phyloP scores from a whole-genome alignment of 2,113 vertebrate genomes.

The Elephas maximus region DNA sequence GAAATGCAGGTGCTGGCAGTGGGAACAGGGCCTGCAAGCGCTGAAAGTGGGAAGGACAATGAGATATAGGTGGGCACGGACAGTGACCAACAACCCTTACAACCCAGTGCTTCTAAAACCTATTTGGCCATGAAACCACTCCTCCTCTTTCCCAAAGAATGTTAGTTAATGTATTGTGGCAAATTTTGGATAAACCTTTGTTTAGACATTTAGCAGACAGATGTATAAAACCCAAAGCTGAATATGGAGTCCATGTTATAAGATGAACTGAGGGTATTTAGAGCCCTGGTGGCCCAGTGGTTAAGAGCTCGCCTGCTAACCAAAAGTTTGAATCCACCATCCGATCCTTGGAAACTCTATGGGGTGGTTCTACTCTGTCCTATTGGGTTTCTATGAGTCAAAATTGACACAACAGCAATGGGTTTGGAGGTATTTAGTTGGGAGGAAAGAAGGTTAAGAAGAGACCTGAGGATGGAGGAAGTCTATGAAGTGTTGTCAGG shows the following conservation, averaged over 20 bases:
- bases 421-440: not conserved
- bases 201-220: not conserved
- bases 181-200: not conserved
- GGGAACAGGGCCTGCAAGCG: fast-evolving
- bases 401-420: too few species aligned
- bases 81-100: fast-evolving
- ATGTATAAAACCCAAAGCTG: not conserved
- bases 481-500: too few species aligned
- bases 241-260: not conserved
- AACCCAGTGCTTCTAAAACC: not conserved
- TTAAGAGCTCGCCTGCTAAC: too few species aligned
- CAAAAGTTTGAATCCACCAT: too few species aligned
- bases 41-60: not conserved
- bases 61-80: fast-evolving
- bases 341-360: too few species aligned
- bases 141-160: not conserved
- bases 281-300: too few species aligned
- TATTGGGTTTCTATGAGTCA: too few species aligned
- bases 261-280: not conserved
- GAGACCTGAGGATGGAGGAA: fast-evolving
- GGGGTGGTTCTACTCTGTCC: too few species aligned
- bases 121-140: not conserved
- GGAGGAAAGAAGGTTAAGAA: not conserved
- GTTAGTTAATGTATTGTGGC: not conserved
- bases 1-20: not conserved